Evolutionary conservation across 2,888 invertebrate species (phyloP).

Genomic region (Melinaea menophilus): DNA sequence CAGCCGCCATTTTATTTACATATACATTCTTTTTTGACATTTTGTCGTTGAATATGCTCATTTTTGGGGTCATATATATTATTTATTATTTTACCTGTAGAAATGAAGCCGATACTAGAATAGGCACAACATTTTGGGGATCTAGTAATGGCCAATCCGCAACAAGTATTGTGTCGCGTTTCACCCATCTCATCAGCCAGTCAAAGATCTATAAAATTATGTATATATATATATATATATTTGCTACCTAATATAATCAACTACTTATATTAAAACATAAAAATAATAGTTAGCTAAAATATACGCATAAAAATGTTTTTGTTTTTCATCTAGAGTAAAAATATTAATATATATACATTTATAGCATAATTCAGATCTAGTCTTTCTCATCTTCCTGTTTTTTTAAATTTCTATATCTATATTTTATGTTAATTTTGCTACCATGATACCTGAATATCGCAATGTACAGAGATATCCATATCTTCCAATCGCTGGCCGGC

Average conservation of each 20-base stretch:
- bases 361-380: too few species aligned
- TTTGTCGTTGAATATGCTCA: not conserved
- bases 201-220: slow-evolving; percentile 86
- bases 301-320: too few species aligned
- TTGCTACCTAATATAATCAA: too few species aligned
- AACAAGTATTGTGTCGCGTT: slow-evolving; percentile 81
- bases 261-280: too few species aligned
- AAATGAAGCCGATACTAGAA: slow-evolving; percentile 96
- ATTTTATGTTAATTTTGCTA: too few species aligned
- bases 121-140: slow-evolving; percentile 91
- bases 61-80: not conserved
- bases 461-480: slow-evolving; percentile 98
- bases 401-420: too few species aligned
- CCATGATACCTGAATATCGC: slow-evolving; percentile 86
- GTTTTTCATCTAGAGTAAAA: too few species aligned
- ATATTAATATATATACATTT: too few species aligned
- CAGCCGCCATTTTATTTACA: not conserved
- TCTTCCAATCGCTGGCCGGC: slow-evolving; percentile 89
- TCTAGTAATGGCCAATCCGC: slow-evolving; percentile 85
- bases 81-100: slow-evolving; percentile 73
- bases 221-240: not conserved
- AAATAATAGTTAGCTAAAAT: too few species aligned
- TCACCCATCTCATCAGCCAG: slow-evolving; percentile 98
- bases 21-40: not conserved
- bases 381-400: too few species aligned